phyloP scores from a whole-genome alignment of 2,888 invertebrate genomes.

The Drosophila birchii region DNA sequence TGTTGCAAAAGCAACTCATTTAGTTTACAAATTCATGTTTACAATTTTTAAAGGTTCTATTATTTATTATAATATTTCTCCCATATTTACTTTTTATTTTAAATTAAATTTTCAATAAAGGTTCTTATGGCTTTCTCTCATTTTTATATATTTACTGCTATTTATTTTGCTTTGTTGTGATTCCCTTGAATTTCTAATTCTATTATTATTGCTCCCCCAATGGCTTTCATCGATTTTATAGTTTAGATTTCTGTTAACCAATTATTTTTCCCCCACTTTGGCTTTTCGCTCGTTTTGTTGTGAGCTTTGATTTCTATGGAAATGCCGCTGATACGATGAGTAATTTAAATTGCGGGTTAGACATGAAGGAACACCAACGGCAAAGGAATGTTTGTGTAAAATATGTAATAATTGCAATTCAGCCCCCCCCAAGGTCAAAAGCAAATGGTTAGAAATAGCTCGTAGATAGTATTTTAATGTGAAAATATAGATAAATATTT shows the following conservation, averaged over 20 bases:
- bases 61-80: not conserved
- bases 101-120: too few relatives aligned
- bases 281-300: constrained; percentile 13
- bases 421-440: constrained; percentile 13
- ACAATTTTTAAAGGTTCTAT: too few relatives aligned
- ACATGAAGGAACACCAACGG: constrained; percentile 2
- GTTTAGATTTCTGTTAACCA: constrained; percentile 8
- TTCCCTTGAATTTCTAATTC: not conserved
- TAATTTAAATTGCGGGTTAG: constrained; percentile 34
- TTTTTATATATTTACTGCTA: not conserved
- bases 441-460: not conserved
- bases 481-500: not conserved
- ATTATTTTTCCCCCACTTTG: constrained; percentile 2
- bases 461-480: not conserved
- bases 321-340: constrained; percentile 48
- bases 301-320: constrained; percentile 47
- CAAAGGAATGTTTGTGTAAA: constrained; percentile 14
- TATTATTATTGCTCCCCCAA: not conserved
- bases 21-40: too few relatives aligned
- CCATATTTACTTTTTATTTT: not conserved
- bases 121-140: not conserved
- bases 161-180: not conserved
- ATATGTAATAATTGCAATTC: constrained; percentile 16
- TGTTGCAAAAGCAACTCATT: not conserved
- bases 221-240: constrained; percentile 8